These are phyloP conservation scores for Spatulosminthurus flaviceps DNA, from an alignment of 2,888 invertebrate genomes.

Conservation along the genomic window DNA sequence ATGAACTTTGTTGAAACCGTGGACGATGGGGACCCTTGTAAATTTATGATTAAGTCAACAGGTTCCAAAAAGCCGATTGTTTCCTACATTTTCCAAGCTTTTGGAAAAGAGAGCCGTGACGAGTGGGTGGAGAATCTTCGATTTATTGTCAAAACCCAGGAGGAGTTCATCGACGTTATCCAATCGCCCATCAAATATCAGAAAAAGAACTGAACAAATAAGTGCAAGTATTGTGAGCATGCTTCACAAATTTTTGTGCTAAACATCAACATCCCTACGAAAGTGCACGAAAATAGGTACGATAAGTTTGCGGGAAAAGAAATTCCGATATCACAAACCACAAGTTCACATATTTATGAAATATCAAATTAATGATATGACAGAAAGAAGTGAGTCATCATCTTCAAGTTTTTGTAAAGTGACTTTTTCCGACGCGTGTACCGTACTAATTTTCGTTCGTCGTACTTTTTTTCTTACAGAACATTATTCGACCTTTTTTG, in stretches of 20 bases:
- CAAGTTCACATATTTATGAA: too few species aligned
- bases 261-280: too few species aligned
- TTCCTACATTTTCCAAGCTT: constrained; percentile 82
- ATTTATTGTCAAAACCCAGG: constrained; percentile 88
- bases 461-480: too few species aligned
- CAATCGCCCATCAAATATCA: constrained; percentile 94
- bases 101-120: constrained; percentile 76
- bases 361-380: too few species aligned
- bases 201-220: constrained; percentile 70
- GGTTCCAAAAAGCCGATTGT: constrained; percentile 80
- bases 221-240: constrained; percentile 31
- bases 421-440: too few species aligned
- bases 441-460: too few species aligned
- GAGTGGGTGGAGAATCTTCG: constrained; percentile 80
- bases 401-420: too few species aligned
- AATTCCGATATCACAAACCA: too few species aligned
- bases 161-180: constrained; percentile 82
- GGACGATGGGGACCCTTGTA: constrained; percentile 73
- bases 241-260: constrained; percentile 4
- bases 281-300: too few species aligned
- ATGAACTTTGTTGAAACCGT: constrained; percentile 81
- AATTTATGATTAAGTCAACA: constrained; percentile 82
- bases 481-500: too few species aligned
- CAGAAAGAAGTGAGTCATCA: too few species aligned
- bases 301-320: too few species aligned